These are phyloP conservation scores for Ceraclea dissimilis DNA, from an alignment of 2,888 invertebrate genomes.

Conservation along the genomic window DNA sequence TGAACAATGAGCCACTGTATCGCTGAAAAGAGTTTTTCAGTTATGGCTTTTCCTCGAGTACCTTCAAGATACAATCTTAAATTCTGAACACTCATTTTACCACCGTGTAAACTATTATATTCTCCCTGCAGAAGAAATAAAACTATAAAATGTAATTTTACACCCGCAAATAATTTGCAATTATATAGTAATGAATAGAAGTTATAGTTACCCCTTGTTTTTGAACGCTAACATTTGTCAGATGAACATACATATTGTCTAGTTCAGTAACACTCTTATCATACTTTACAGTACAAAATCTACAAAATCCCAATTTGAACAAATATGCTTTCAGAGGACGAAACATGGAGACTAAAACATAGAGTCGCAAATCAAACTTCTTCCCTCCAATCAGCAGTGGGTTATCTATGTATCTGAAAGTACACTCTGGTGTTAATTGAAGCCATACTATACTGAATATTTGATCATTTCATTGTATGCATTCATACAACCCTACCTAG, in stretches of 20 bases:
- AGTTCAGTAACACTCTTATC: slow-evolving; percentile 80
- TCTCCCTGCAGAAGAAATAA: slow-evolving; percentile 56
- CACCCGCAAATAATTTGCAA: not conserved
- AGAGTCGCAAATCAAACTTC: slow-evolving; percentile 89
- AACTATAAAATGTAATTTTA: not conserved
- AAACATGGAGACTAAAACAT: slow-evolving; percentile 89
- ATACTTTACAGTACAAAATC: slow-evolving; percentile 94
- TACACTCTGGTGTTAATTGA: too few relatives aligned
- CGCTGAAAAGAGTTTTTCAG: slow-evolving; percentile 80
- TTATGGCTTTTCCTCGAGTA: slow-evolving; percentile 79
- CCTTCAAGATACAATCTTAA: slow-evolving; percentile 84
- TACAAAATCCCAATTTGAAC: slow-evolving; percentile 87
- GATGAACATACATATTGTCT: slow-evolving; percentile 90
- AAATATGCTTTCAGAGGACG: slow-evolving; percentile 89
- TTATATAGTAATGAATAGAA: not conserved
- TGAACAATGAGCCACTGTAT: slow-evolving; percentile 89
- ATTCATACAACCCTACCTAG: slow-evolving; percentile 56
- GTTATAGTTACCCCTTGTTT: slow-evolving; percentile 71
- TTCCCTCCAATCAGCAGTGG: slow-evolving; percentile 92
- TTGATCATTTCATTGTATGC: not conserved
- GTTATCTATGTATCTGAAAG: slow-evolving; percentile 77
- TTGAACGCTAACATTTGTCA: slow-evolving; percentile 97
- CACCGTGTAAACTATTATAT: slow-evolving; percentile 90
- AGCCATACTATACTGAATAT: not conserved
- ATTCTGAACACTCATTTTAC: slow-evolving; percentile 91